Evolutionary conservation across 2,113 vertebrate genomes (phyloP).

Genomic region (Entomyzon cyanotis): DNA sequence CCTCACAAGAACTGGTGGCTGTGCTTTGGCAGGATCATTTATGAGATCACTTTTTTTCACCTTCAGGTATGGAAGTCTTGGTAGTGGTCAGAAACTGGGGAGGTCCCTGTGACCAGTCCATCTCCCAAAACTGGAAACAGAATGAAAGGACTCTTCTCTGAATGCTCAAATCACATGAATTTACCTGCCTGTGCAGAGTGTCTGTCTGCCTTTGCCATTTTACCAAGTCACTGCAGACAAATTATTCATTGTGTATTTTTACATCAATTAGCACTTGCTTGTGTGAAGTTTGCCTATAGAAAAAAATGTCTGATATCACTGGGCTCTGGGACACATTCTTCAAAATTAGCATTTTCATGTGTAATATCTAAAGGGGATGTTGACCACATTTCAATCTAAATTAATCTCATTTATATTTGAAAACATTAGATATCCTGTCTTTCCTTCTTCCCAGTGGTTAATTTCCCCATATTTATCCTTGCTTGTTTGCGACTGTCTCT

Average conservation of each 20-base stretch:
- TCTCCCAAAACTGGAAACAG: neutral
- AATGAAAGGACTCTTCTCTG: neutral
- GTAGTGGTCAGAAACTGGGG: neutral
- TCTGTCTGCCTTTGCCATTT: neutral
- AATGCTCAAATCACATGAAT: neutral
- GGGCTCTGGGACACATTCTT: neutral
- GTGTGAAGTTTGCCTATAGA: neutral
- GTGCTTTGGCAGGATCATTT: neutral
- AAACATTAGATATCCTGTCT: neutral
- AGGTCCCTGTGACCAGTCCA: neutral
- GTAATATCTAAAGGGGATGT: neutral
- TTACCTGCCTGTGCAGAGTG: neutral
- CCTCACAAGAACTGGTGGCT: neutral
- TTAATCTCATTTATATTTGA: constrained; percentile 1
- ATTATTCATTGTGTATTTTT: neutral
- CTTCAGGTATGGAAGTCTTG: neutral
- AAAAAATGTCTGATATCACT: neutral
- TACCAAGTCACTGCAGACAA: neutral
- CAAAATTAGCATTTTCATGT: neutral
- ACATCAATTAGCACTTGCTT: neutral
- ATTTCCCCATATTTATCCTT: neutral
- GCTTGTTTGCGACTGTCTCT: neutral
- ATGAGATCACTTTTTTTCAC: neutral
- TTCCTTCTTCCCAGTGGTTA: neutral
- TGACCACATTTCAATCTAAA: constrained; percentile 3